Evolutionary conservation across 2,797 vertebrate species (phyloP), one percentile per base, ranked within the genome.

Genomic region (Hippocampus kuda): DNA sequence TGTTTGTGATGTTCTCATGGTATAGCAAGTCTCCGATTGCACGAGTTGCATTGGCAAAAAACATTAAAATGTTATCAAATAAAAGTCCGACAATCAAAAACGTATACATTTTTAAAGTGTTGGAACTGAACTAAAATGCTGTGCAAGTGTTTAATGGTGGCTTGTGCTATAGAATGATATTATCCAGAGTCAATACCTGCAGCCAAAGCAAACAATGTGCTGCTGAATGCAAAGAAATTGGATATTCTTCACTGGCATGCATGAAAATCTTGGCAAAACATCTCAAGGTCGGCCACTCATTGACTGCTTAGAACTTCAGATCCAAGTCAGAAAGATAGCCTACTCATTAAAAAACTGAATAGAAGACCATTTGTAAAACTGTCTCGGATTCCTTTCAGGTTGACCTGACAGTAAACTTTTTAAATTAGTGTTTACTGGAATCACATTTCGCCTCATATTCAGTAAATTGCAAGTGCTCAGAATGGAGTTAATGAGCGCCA

Each of bases 401-500:
- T 60, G 26, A 30, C 57, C 30, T 61, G 1, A 1, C 1, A 20
- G 16, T 61, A 61, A 34, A 61, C 30, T 20, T 61, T 34, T 18
- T 38, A 61, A 34, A 34, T 18, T 15, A 18, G 16, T 30, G 57
- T 30, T 60, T 34, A 60, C 27, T 34, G 6, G 16, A 60, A 34
- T 60, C 26, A 34, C 13, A 34, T 27, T 18, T 60, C 18, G 12
- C 56, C 26, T 59, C 56, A 59, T 76, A 69, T 70, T 70, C 74
- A 42, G 22, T 63, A 27, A n/a, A 15, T 9, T 65, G n/a, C 42
- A 44, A 44, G 46, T 60, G 71, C 71, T 79, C 75, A 73, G 70
- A 82, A 72, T 48, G 69, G 70, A 82, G 80, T 85, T 80, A 85
- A 87, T 88, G 76, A 86, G 72, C 81, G 79, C 69, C 77, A 73